A percentile compares a stretch with the other conserved stretches of the same genome.
phyloP scores from a whole-genome alignment of 2,113 vertebrate genomes.

The Equus przewalskii region DNA sequence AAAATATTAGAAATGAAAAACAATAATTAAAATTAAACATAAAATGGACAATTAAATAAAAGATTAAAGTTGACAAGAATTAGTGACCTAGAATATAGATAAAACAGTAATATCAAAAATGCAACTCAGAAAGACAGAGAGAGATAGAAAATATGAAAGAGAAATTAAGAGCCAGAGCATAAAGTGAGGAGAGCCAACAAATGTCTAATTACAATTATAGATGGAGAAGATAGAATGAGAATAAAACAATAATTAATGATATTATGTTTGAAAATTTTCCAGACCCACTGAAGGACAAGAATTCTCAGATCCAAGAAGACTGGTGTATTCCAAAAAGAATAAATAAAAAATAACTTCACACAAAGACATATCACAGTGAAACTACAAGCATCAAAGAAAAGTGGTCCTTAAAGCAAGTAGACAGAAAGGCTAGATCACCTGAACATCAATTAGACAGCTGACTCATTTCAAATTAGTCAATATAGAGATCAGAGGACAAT shows the following conservation, averaged over 20 bases:
- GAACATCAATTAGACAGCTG: not conserved
- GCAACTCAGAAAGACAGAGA: not conserved
- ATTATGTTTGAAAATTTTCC: conserved; percentile 22
- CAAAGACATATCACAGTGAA: not conserved
- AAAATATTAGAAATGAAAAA: conserved; percentile 30
- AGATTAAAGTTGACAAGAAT: not conserved
- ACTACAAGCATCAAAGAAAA: not conserved
- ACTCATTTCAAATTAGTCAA: not conserved
- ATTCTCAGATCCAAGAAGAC: conserved; percentile 20
- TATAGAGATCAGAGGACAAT: not conserved
- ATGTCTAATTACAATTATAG: not conserved
- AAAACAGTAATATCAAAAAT: not conserved
- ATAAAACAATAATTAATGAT: not conserved
- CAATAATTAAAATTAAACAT: conserved; percentile 1
- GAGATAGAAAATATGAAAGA: not conserved
- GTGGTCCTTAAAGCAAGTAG: not conserved
- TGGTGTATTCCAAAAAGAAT: conserved; percentile 36
- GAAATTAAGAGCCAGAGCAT: not conserved
- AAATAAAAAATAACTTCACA: conserved; percentile 43
- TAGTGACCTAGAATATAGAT: not conserved
- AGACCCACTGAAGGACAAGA: not conserved
- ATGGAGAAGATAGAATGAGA: not conserved
- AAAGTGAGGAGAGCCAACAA: not conserved
- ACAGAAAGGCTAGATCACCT: not conserved
- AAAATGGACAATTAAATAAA: not conserved